phyloP scores from a whole-genome alignment of 2,888 invertebrate species.

The Mimas tiliae region DNA sequence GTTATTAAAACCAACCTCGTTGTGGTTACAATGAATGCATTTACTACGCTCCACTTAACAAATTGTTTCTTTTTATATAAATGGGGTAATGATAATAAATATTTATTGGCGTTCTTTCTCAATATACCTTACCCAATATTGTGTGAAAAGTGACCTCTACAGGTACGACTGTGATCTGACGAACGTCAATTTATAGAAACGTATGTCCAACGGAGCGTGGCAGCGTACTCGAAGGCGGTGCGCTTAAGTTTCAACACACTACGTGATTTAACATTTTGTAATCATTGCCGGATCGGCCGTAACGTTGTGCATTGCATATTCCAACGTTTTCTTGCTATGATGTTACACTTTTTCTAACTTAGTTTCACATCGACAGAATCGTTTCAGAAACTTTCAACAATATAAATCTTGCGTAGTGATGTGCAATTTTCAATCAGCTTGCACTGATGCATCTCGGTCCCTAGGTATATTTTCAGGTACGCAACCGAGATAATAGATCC shows the following conservation, averaged over 20 bases:
- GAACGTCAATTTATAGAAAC: conserved; percentile 39
- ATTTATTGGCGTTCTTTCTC: conserved; percentile 37
- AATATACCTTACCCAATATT: conserved; percentile 46
- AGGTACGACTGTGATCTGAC: conserved; percentile 35
- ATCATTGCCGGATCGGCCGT: conserved; percentile 34
- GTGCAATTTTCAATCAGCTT: conserved; percentile 54
- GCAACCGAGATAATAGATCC: too few species aligned
- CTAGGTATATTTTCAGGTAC: not conserved
- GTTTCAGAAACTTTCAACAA: conserved; percentile 47
- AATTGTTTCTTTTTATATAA: conserved; percentile 35
- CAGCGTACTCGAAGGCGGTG: conserved; percentile 31
- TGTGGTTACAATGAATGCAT: conserved; percentile 30
- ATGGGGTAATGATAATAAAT: conserved; percentile 20
- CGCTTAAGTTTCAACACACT: conserved; percentile 49
- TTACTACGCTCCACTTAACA: conserved; percentile 38
- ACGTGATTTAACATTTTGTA: conserved; percentile 59
- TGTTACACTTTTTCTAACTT: conserved; percentile 35
- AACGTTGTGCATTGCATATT: conserved; percentile 41
- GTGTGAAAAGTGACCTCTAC: conserved; percentile 46
- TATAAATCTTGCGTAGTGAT: conserved; percentile 46
- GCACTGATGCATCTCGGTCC: not conserved
- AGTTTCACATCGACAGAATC: conserved; percentile 42
- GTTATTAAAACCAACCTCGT: conserved; percentile 4
- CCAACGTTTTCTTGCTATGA: conserved; percentile 35
- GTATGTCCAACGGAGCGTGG: conserved; percentile 41